These are phyloP conservation scores for Laticauda laticaudata DNA, from an alignment of 2,113 vertebrate species.

Conservation along the genomic window DNA sequence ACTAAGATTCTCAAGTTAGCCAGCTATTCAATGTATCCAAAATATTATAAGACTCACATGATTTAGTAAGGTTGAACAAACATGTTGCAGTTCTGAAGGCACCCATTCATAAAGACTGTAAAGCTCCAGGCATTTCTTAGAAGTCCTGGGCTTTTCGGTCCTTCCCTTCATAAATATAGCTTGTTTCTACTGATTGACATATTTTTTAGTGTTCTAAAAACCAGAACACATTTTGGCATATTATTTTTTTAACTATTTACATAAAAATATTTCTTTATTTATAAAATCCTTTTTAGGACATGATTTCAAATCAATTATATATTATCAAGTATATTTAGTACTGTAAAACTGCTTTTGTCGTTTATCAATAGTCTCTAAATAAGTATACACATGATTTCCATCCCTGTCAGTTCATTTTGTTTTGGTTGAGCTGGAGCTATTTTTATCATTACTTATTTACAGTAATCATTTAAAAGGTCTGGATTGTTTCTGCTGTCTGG, in stretches of 20 bases:
- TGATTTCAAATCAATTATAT: background rate
- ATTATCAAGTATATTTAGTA: background rate
- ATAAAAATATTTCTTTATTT: background rate
- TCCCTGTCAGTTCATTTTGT: background rate
- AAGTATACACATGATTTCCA: background rate
- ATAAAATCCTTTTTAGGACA: background rate
- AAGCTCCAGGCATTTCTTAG: background rate
- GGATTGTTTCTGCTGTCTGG: background rate
- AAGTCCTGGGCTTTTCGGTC: background rate
- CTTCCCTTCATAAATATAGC: background rate
- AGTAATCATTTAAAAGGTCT: background rate
- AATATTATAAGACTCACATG: background rate
- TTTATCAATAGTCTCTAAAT: background rate
- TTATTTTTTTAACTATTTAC: background rate
- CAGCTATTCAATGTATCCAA: background rate
- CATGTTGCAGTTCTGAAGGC: background rate
- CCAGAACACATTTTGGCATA: background rate
- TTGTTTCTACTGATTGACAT: background rate
- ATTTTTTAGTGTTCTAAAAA: no score
- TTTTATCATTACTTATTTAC: background rate
- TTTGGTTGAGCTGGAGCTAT: background rate
- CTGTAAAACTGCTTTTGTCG: background rate
- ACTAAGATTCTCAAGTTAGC: background rate
- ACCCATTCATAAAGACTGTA: background rate
- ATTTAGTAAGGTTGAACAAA: background rate